Base-by-base conservation (phyloP, 1,140 invertebrate genomes). In the Catajapyx aquilonaris region DNA sequence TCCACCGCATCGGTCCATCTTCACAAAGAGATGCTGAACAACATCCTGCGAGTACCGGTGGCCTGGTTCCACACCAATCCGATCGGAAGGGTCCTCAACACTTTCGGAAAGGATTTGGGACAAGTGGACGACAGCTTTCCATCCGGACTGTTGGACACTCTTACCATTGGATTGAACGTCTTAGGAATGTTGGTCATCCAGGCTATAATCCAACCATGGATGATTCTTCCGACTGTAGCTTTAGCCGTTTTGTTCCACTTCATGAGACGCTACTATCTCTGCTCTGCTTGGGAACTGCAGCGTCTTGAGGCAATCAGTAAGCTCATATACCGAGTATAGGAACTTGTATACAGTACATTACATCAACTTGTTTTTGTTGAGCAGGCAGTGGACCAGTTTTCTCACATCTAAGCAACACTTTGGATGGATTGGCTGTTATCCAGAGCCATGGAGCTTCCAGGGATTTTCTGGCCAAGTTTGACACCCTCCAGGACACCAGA, bases 121-220 rank as follows among this genome's bases (percentile, higher is more conserved):
- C 56, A 57, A 18, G 59, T 69, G 44, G 69, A 71, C 51, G 68
- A 74, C 46, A 52, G 56, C 16, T 51, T 74, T 7, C 71, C 71
- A 54, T 42, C 46, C 41, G 41, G 51, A 13, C 54, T 66, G 40
- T 65, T 64, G 46, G 68, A 71, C 47, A 60, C 64, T 41, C 41
- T 66, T n/a, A n/a, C n/a, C n/a, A n/a, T n/a, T n/a, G n/a, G n/a
- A n/a, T n/a, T n/a, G n/a, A n/a, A n/a, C n/a, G n/a, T n/a, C n/a
- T n/a, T n/a, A n/a, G n/a, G n/a, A n/a, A n/a, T n/a, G n/a, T n/a
- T n/a, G n/a, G n/a, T n/a, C n/a, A n/a, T n/a, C n/a, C n/a, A n/a
- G n/a, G n/a, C n/a, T n/a, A n/a, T n/a, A n/a, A n/a, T n/a, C n/a
- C n/a, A n/a, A n/a, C n/a, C n/a, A n/a, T n/a, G n/a, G n/a, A n/a